These are phyloP conservation scores for Melanotaenia boesemani DNA, from an alignment of 2,797 vertebrate genomes.

Conservation along the genomic window DNA sequence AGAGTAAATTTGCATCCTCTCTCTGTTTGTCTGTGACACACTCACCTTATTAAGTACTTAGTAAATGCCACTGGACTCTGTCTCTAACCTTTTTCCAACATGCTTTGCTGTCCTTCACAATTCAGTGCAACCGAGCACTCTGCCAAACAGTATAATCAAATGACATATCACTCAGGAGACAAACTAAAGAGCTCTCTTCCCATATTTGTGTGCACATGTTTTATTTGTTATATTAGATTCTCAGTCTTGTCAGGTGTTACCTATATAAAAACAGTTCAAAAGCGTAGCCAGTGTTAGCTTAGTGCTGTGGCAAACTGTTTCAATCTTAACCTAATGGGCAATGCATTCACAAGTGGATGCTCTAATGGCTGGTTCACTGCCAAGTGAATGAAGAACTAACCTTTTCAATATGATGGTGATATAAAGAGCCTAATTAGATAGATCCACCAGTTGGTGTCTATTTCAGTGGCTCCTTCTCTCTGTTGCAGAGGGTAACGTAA, in stretches of 20 bases:
- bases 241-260: background rate
- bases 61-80: slow-evolving; percentile 69
- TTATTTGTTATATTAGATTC: background rate
- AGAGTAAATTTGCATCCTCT: slow-evolving; percentile 30
- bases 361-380: slow-evolving; percentile 14
- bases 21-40: slow-evolving; percentile 47
- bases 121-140: background rate
- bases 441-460: slow-evolving; percentile 35
- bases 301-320: background rate
- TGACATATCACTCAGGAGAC: slow-evolving; percentile 1
- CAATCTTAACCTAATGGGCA: slow-evolving; percentile 14
- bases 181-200: background rate
- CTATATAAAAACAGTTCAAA: background rate
- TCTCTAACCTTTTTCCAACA: slow-evolving; percentile 31
- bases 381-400: slow-evolving; percentile 38
- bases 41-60: slow-evolving; percentile 71
- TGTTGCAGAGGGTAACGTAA: slow-evolving; percentile 38
- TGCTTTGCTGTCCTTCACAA: slow-evolving; percentile 33
- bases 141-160: slow-evolving; percentile 16
- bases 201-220: background rate
- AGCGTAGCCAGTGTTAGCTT: background rate
- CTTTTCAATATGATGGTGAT: slow-evolving; percentile 29
- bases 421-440: slow-evolving; percentile 44
- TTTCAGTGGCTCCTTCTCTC: background rate
- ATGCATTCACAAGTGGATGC: slow-evolving; percentile 10